Conservation (phyloP, 2,113 vertebrate genomes). For the Sitta europaea region DNA sequence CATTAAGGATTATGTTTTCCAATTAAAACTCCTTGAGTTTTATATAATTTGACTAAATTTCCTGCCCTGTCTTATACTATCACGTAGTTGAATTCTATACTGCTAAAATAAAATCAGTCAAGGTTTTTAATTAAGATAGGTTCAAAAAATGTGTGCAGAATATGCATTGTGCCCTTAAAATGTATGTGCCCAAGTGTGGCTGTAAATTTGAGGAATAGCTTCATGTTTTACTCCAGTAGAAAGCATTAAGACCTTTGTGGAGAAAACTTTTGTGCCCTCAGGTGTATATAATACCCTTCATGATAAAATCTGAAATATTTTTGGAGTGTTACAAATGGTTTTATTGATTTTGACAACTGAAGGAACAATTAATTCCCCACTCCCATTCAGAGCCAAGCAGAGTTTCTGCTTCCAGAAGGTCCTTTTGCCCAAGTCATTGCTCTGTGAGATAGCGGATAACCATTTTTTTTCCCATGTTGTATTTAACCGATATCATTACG, state of each 20-base stretch:
- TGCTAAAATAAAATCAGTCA: neutral
- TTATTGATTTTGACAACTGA: neutral
- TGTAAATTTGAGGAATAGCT: neutral
- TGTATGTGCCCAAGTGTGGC: neutral
- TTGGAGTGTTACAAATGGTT: rapidly evolving
- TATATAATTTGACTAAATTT: neutral
- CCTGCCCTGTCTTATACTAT: neutral
- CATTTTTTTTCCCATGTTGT: rapidly evolving
- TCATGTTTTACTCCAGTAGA: neutral
- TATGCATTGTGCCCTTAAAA: neutral
- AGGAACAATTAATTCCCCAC: neutral
- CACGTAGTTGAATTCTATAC: neutral
- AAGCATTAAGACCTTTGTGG: neutral
- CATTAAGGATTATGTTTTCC: neutral
- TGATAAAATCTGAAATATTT: neutral
- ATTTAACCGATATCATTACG: neutral
- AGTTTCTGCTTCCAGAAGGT: neutral
- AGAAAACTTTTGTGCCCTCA: neutral
- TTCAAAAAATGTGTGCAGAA: neutral
- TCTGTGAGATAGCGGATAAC: too few species aligned
- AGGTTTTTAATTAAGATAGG: neutral
- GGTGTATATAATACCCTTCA: neutral
- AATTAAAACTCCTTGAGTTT: neutral
- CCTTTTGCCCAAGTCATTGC: neutral
- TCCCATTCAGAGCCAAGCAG: rapidly evolving